phyloP scores from a whole-genome alignment of 1,140 invertebrate genomes.

The Rhysida immarginata region DNA sequence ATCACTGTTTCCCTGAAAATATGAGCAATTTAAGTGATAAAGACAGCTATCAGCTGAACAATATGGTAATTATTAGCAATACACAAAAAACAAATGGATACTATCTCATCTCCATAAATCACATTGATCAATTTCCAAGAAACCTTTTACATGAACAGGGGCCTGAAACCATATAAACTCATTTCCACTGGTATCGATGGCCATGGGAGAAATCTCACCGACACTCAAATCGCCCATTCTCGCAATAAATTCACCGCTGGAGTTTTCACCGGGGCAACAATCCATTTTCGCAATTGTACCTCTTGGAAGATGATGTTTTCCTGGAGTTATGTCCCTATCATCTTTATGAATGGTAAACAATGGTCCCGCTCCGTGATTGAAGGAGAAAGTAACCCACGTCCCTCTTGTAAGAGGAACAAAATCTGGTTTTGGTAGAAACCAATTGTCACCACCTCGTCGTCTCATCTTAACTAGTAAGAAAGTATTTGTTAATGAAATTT shows the following conservation, averaged over 20 bases:
- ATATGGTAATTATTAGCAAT: too few species aligned
- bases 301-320: neutral
- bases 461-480: constrained; percentile 1
- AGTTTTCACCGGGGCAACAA: neutral
- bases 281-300: neutral
- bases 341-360: neutral
- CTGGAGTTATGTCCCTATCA: neutral
- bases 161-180: neutral
- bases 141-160: neutral
- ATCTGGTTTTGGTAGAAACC: constrained; percentile 7
- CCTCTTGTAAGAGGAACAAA: constrained; percentile 1
- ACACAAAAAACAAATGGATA: too few species aligned
- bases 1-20: too few species aligned
- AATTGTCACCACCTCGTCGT: neutral
- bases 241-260: too few species aligned
- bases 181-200: too few species aligned
- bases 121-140: too few species aligned
- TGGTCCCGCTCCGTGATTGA: neutral
- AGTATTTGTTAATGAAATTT: neutral
- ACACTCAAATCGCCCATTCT: too few species aligned
- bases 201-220: too few species aligned
- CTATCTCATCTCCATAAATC: too few species aligned
- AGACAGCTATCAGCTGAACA: too few species aligned
- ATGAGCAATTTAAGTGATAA: too few species aligned
- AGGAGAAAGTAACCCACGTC: neutral